Conservation (phyloP, 2,888 invertebrate species). For the Dione vanillae region DNA sequence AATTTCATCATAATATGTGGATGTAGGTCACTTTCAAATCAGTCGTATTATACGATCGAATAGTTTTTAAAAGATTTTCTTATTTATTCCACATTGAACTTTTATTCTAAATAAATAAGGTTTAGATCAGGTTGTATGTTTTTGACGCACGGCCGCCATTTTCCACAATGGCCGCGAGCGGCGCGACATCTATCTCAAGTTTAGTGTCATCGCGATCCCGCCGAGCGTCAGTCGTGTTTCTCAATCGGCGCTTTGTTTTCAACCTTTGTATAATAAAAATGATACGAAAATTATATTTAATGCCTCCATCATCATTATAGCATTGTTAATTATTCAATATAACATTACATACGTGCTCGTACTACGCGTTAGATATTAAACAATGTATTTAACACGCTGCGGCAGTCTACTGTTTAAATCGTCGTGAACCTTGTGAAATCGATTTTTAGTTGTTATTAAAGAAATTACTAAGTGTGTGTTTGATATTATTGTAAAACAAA, state of each 20-base stretch:
- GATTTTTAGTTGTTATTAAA: conserved; percentile 84
- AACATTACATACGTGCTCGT: conserved; percentile 46
- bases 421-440: conserved; percentile 79
- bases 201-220: conserved; percentile 79
- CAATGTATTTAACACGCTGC: conserved; percentile 77
- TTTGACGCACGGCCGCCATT: conserved; percentile 78
- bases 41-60: conserved; percentile 71
- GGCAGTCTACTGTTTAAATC: conserved; percentile 78
- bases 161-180: conserved; percentile 75
- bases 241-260: conserved; percentile 66
- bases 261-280: conserved; percentile 75
- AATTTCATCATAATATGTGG: conserved; percentile 48
- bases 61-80: conserved; percentile 54
- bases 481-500: conserved; percentile 70
- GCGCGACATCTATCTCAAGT: conserved; percentile 76
- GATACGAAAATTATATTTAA: conserved; percentile 64
- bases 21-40: conserved; percentile 59
- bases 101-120: conserved; percentile 24
- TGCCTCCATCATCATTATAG: conserved; percentile 36
- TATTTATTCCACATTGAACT: conserved; percentile 48
- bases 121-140: conserved; percentile 50
- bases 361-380: conserved; percentile 66
- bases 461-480: conserved; percentile 79
- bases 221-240: conserved; percentile 60
- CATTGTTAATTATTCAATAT: conserved; percentile 53